A percentile compares a stretch with the other conserved stretches of the same genome.
These are phyloP conservation scores for Chionis minor DNA, from an alignment of 2,113 vertebrate species.

Conservation along the genomic window DNA sequence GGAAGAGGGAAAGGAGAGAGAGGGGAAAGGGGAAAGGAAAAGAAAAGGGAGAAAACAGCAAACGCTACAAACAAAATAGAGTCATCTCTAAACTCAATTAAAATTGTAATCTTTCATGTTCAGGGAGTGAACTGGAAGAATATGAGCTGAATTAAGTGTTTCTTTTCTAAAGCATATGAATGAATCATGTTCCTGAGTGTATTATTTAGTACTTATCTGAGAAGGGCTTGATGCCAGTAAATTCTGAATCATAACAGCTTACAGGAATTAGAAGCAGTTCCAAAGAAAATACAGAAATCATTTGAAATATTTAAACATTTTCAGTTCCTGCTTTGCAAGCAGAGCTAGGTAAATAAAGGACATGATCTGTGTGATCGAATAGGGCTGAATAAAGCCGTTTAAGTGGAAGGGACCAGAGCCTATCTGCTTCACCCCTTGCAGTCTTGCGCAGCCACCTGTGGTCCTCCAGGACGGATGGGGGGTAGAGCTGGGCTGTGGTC, in stretches of 20 bases:
- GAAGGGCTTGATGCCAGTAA: constrained; percentile 37
- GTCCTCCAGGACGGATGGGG: fast-evolving
- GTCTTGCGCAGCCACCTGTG: neutral
- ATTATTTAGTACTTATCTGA: constrained; percentile 46
- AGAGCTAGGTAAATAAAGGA: neutral
- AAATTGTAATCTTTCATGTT: constrained; percentile 28
- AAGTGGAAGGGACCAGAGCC: neutral
- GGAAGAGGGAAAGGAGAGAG: neutral
- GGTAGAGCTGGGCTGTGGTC: neutral
- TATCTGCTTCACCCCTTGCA: neutral
- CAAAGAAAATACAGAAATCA: constrained; percentile 39
- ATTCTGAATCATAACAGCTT: constrained; percentile 47
- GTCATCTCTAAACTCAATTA: constrained; percentile 1
- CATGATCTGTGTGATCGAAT: neutral
- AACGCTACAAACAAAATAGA: neutral
- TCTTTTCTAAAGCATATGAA: constrained; percentile 37
- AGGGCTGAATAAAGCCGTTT: neutral
- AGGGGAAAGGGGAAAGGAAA: neutral
- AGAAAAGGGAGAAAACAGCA: neutral
- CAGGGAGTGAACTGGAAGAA: neutral
- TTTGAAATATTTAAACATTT: constrained; percentile 55
- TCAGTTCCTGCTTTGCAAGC: constrained; percentile 8
- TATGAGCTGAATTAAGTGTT: constrained; percentile 21
- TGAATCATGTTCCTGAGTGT: constrained; percentile 45
- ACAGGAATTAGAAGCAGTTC: constrained; percentile 39